These are phyloP conservation scores for Eretmocerus hayati DNA, from an alignment of 2,888 invertebrate genomes.

Conservation along the genomic window DNA sequence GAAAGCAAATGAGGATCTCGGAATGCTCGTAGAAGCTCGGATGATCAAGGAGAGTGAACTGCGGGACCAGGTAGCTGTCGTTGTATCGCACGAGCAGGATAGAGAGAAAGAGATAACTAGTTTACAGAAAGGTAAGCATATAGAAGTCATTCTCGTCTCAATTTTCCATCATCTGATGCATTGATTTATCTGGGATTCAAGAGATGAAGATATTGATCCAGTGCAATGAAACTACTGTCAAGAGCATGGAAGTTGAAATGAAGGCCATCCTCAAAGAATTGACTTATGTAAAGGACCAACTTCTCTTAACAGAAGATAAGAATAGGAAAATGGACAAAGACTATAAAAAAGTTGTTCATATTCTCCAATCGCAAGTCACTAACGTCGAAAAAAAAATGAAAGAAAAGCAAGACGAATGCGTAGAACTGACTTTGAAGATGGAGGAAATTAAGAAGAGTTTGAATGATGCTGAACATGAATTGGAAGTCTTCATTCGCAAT, in stretches of 20 bases:
- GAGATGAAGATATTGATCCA: constrained; percentile 32
- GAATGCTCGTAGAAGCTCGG: constrained; percentile 12
- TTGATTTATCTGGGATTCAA: constrained; percentile 4
- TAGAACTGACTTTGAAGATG: constrained; percentile 25
- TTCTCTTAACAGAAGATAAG: constrained; percentile 18
- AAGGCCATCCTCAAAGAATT: constrained; percentile 30
- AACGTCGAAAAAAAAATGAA: constrained; percentile 24
- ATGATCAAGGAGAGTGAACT: constrained; percentile 16
- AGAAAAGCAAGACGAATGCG: constrained; percentile 27
- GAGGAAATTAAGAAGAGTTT: constrained; percentile 27
- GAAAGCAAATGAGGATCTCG: constrained; percentile 8
- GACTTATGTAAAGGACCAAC: constrained; percentile 22
- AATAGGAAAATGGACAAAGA: constrained; percentile 21
- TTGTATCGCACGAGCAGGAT: constrained; percentile 27
- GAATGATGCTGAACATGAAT: constrained; percentile 30
- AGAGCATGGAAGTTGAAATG: constrained; percentile 31
- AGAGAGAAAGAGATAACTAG: constrained; percentile 36
- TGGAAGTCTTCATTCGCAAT: constrained; percentile 33
- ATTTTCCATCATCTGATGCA: not conserved
- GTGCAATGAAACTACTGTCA: constrained; percentile 15
- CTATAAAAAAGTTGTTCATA: constrained; percentile 13
- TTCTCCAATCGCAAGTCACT: constrained; percentile 23
- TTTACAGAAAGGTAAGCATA: constrained; percentile 32
- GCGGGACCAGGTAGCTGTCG: constrained; percentile 20
- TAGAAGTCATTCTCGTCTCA: not conserved